phyloP scores from a whole-genome alignment of 1,140 invertebrate genomes.

The Theocolax elegans region DNA sequence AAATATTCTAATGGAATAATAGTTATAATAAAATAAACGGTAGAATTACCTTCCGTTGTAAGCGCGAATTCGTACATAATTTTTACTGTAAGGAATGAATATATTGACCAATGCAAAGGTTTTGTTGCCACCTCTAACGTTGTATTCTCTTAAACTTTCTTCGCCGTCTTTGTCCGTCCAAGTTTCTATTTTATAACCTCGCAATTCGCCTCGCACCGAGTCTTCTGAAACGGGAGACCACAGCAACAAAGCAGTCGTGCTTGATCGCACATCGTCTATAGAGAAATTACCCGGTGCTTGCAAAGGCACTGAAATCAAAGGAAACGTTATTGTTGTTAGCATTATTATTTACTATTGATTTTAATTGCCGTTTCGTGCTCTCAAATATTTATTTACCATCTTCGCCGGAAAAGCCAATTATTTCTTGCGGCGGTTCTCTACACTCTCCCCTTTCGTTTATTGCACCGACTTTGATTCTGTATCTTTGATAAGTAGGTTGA shows the following conservation, averaged over 20 bases:
- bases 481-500: constrained; percentile 91
- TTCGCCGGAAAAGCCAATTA: constrained; percentile 95
- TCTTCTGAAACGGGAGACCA: constrained; percentile 85
- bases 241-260: constrained; percentile 81
- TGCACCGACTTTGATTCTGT: constrained; percentile 91
- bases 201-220: constrained; percentile 89
- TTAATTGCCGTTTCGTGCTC: too few relatives aligned
- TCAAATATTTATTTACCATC: too few relatives aligned
- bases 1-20: too few relatives aligned
- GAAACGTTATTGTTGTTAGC: too few relatives aligned
- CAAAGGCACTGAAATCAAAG: constrained; percentile 72
- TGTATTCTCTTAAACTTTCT: constrained; percentile 80
- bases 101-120: constrained; percentile 82
- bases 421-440: constrained; percentile 82
- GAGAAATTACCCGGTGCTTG: constrained; percentile 89
- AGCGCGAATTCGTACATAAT: constrained; percentile 89
- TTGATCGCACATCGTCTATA: constrained; percentile 76
- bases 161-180: constrained; percentile 88
- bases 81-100: constrained; percentile 89
- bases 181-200: constrained; percentile 95
- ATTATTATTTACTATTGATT: too few relatives aligned
- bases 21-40: too few relatives aligned
- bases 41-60: constrained; percentile 83
- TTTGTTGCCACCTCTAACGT: constrained; percentile 78
- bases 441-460: constrained; percentile 91